Evolutionary conservation across 2,113 vertebrate species (phyloP).

Genomic region (Sialia sialis): DNA sequence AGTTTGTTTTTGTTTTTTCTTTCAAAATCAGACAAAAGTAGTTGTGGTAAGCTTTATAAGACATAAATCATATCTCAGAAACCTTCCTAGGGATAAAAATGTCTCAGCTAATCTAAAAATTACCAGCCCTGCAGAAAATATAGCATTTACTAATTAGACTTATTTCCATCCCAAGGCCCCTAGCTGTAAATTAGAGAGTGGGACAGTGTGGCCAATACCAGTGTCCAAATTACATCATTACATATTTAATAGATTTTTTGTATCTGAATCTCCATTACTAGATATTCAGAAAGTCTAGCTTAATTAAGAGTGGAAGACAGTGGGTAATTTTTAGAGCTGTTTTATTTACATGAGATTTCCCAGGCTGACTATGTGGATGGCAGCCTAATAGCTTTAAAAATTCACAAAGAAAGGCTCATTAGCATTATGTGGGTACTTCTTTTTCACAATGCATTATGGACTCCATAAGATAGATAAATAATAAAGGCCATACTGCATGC

Average conservation of each 20-base stretch:
- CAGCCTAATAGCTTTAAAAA: neutral
- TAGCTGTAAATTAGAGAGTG: neutral
- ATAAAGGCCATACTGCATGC: neutral
- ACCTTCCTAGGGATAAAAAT: neutral
- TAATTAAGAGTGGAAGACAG: neutral
- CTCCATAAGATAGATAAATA: neutral
- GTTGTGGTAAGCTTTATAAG: neutral
- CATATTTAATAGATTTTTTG: neutral
- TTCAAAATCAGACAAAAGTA: neutral
- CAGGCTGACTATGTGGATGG: neutral
- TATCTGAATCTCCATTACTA: neutral
- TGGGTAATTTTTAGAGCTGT: neutral
- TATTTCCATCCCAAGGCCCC: neutral
- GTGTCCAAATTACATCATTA: neutral
- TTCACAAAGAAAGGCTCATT: neutral
- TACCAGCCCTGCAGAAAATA: neutral
- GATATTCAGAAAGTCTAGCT: neutral
- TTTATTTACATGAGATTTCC: neutral
- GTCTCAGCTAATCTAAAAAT: neutral
- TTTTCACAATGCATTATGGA: neutral
- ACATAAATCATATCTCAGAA: neutral
- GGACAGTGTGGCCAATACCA: neutral
- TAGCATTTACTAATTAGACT: neutral
- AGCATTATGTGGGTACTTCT: neutral
- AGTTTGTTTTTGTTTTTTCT: rapidly evolving